Evolutionary conservation across 2,888 invertebrate species (phyloP), one percentile per base, ranked within the genome.

Genomic region (Eulithis prunata): DNA sequence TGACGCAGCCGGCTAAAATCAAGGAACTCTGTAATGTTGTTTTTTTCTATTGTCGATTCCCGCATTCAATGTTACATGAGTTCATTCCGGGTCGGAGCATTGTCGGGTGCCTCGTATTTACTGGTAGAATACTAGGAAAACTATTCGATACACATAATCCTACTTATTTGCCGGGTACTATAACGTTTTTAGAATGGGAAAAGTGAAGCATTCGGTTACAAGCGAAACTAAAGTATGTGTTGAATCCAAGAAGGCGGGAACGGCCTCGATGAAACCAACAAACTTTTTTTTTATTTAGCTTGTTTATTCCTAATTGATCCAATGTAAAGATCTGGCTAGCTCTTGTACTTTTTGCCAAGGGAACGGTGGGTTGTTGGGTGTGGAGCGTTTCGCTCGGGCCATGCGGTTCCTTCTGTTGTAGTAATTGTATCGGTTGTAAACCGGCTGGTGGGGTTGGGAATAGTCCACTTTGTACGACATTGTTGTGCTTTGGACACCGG

Each of bases 341-440:
- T 96, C 95, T 79, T 94, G 93, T 67, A 96, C 96, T 90, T 96
- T 95, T 85, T 96, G 94, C 96, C 97, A 97, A 62, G 97, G 97
- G 83, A 97, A 96, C 14, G 95, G 94, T 14, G 96, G 95, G 81
- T 94, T 88, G 71, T 90, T 87, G 71, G 88, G 82, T 2, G 91
- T 82, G 71, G 89, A 83, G 77, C 92, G 87, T 70, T 87, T 83
- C 71, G 87, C 74, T 69, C 93, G 81, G 10, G 88, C 80, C 49
- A 87, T 83, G 74, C 93, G 79, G 49, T 92, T 90, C 78, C 93
- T 83, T 69, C 93, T 81, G 79, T 93, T 93, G 81, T 92, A 93
- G 76, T 87, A 93, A 52, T 82, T 85, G 76, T 89, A 93, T 75
- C 93, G 81, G 77, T 91, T 93, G 84, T 91, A 91, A 0, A 90